Evolutionary conservation across 1,140 invertebrate genomes (phyloP), one percentile per base, ranked within the genome.

Genomic region (Pristionchus pacificus): DNA sequence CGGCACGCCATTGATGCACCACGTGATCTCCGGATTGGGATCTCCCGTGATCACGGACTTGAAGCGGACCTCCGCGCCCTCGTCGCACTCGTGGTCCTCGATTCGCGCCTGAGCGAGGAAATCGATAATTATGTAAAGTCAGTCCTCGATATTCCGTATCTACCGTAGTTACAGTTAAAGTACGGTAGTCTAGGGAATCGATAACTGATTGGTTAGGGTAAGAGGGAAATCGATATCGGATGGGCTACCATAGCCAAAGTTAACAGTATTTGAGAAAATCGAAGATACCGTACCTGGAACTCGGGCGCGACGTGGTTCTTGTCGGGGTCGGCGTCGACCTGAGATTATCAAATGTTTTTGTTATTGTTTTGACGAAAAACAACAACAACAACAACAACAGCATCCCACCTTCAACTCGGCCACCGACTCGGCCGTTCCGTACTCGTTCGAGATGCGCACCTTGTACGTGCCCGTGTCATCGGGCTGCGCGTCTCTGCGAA

Each of bases 11-110:
- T 83, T 83, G 62, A 83, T 72, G 72, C 72, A 79, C 81, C 81
- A 83, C 13, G 77, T 77, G 33, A 83, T 75, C 6, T 93, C 91
- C 0, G 95, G 94, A 66, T 88, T 86, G 0, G 95, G 95, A 49
- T 94, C 88, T 13, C 93, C 95, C 30, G 88, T 89, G 2, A 95
- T 38, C 19, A 83, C 81, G 25, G 81, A 76, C 67, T 83, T 83
- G 76, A 83, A 83, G 60, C 77, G 70, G 0, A 83, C 82, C 19
- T 80, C 81, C 30, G 84, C 82, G 6, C 82, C 82, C 75, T 83
- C 81, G 57, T 84, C 70, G 68, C 82, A 83, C 32, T 84, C 82
- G n/a, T 78, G 75, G 65, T 84, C 80, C 74, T 83, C 81, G 33
- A 81, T 81, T 2, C 71, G 69, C 19, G 80, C 80, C 74, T 81